Evolutionary conservation across 2,888 invertebrate genomes (phyloP).

Genomic region (Hypercompe scribonia): DNA sequence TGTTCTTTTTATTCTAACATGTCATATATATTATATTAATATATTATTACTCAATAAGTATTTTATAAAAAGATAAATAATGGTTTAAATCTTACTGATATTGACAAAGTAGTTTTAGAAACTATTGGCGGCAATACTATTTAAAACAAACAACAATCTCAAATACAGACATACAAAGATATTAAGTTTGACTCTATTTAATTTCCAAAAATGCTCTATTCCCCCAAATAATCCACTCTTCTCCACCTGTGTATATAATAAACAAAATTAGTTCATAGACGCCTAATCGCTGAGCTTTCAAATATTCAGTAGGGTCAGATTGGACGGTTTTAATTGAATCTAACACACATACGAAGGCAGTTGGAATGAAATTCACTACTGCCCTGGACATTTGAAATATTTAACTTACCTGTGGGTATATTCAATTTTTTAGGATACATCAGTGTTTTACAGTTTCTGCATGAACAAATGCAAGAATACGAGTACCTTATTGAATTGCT

Average conservation of each 20-base stretch:
- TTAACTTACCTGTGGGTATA: conserved; percentile 50
- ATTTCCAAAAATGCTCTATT: conserved; percentile 3
- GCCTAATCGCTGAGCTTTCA: conserved; percentile 36
- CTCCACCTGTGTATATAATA: conserved; percentile 21
- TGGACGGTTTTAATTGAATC: conserved; percentile 52
- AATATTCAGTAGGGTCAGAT: conserved; percentile 45
- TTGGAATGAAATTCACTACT: conserved; percentile 29
- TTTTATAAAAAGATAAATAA: no score
- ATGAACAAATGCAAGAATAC: not conserved
- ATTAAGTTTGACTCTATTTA: not conserved
- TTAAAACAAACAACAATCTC: no score
- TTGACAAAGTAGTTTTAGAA: no score
- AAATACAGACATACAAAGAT: no score
- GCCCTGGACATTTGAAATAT: conserved; percentile 47
- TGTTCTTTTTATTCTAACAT: no score
- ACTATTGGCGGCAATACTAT: no score
- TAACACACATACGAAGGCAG: conserved; percentile 45
- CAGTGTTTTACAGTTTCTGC: not conserved
- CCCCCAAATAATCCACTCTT: not conserved
- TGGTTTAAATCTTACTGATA: no score
- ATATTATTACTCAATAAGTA: no score
- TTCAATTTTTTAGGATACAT: conserved; percentile 16
- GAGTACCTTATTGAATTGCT: no score
- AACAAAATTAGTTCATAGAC: conserved; percentile 36
- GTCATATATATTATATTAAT: no score